These are phyloP conservation scores for Patiria miniata DNA, from an alignment of 35 echinoderm and acorn worm species.

Conservation along the genomic window DNA sequence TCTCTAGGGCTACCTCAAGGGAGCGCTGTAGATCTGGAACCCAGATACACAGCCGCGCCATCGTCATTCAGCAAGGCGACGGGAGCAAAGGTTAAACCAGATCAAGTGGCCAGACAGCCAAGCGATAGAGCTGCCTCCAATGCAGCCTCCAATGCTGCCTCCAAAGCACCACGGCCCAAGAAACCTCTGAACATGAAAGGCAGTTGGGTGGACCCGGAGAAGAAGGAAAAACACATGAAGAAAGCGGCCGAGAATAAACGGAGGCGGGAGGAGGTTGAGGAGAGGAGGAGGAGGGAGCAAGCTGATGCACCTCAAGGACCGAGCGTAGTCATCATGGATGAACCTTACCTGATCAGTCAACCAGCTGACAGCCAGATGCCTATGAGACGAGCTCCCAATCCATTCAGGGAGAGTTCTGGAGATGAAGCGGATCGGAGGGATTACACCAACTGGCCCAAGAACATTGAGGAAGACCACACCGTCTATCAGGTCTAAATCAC, in stretches of 20 bases:
- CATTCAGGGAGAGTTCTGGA: constrained; percentile 64
- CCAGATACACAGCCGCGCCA: constrained; percentile 18
- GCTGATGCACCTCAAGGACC: neutral
- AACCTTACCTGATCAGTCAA: neutral
- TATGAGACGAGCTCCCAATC: constrained; percentile 57
- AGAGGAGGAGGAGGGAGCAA: neutral
- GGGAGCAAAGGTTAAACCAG: constrained; percentile 30
- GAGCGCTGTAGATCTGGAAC: constrained; percentile 14
- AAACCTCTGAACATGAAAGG: constrained; percentile 8
- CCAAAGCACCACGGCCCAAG: neutral
- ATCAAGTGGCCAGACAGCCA: neutral
- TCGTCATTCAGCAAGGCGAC: constrained; percentile 48
- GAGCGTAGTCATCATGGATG: constrained; percentile 7
- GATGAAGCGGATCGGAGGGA: constrained; percentile 51
- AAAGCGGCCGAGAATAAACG: neutral
- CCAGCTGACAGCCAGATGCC: neutral
- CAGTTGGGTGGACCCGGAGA: neutral
- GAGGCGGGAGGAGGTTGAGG: neutral
- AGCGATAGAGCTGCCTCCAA: neutral
- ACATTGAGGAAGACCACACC: neutral
- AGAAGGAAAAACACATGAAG: neutral
- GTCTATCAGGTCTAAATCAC: constrained; percentile 12
- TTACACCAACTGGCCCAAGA: constrained; percentile 24
- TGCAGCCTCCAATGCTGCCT: no score
- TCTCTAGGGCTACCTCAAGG: constrained; percentile 33